Evolutionary conservation across 2,797 vertebrate genomes (phyloP), one percentile per base, ranked within the genome.

Genomic region (Amazonetta brasiliensis): DNA sequence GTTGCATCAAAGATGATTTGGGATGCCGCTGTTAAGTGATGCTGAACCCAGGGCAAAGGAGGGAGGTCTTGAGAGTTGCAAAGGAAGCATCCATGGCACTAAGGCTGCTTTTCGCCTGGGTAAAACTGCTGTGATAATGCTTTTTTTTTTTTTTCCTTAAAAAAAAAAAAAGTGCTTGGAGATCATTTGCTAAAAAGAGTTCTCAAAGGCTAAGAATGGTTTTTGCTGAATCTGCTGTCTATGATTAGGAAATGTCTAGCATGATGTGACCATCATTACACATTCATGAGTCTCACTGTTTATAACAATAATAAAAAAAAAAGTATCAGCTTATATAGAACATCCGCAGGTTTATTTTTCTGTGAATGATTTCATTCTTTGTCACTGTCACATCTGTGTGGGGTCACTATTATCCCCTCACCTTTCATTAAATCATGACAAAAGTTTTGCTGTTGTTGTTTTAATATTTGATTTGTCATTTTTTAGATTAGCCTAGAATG

Each of bases 271-370:
- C 68, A 73, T 55, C 56, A 39, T 82, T 80, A 84, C 33, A 79
- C 33, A 68, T 89, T 89, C 50, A 0, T 80, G 74, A 71, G 37
- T 66, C 73, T 74, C 74, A 75, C 18, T 12, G 33, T 37, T 96
- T 90, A 72, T 41, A 84, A 87, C 41, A 83, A 75, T 43, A 43
- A 43, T 43, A 18, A 43, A 18, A 43, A 31, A 20, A 77, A 20
- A 74, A 90, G 48, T 72, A 39, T 79, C 2, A 6, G 31, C 41
- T 87, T 68, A 62, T 10, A 67, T 3, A 58, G 66, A 92, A 74
- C 37, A 80, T 21, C 81, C 74, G 44, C 68, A 87, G 68, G 33
- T 87, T 94, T 74, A 74, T 80, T 85, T 94, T 80, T 37, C 67
- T 31, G 25, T 41, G 30, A 75, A 31, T 18, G 11, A 67, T 84